Base-by-base conservation (phyloP, 2,888 invertebrate species). In the Pseudeuparius sepicola region DNA sequence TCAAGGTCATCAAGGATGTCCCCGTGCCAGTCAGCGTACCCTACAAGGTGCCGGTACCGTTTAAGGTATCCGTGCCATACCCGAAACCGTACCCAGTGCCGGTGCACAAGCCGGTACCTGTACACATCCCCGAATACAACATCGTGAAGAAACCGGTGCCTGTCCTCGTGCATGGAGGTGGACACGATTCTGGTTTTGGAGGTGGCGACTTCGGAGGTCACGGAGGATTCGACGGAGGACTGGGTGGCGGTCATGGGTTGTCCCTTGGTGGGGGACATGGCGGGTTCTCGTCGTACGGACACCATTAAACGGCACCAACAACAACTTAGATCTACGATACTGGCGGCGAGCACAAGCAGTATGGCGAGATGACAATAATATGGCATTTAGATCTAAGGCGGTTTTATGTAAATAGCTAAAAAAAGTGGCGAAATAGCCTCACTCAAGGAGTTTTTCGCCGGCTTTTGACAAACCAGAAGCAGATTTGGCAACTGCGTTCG, bases 141-240 rank as follows among this genome's bases (percentile, higher is more conserved):
- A 60, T 64, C 41, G 61, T 67, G 12, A 71, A 72, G 45, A 66
- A 71, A 45, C 69, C 67, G 27, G 67, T 69, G 3, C 60, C 60
- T 31, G 56, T 63, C 17, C 44, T 54, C 34, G 50, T 61, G 18
- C 57, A 62, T 43, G 49, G 47, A 9, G 50, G 47, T 28, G 46
- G 43, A 27, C 37, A 43, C 36, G 37, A 40, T 31, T 45, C 52
- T 38, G 34, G 48, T 27, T 38, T 47, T 30, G 43, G 47, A 38
- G 46, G 36, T 12, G 36, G 36, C 14, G 35, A 44, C 12, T 34
- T 34, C 17, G 45, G 47, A 32, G 44, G 50, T 14, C 35, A 42
- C 6, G 46, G 42, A 32, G 36, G 36, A 11, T 36, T 29, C 3
- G 23, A 16, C 10, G 38, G 34, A 23, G 38, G 28, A 25, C 33